Evolutionary conservation across 2,888 invertebrate genomes (phyloP).

Genomic region (Trachelus stipa): DNA sequence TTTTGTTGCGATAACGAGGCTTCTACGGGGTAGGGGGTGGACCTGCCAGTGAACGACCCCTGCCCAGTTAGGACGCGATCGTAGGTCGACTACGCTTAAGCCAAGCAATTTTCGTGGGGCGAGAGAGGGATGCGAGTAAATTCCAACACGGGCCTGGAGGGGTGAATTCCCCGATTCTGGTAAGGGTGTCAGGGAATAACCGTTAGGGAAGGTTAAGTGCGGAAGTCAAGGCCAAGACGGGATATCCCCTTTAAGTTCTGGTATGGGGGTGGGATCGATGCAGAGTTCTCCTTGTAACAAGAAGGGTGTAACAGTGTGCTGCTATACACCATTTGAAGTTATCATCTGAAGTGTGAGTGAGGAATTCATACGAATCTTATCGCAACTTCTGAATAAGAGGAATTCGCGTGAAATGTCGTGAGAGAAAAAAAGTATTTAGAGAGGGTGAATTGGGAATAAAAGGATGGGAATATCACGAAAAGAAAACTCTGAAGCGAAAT

Average conservation of each 20-base stretch:
- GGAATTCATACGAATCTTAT: background rate
- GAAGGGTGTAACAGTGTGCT: background rate
- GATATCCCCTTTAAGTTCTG: constrained; percentile 2
- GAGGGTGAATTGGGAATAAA: too few species aligned
- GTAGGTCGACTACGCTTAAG: background rate
- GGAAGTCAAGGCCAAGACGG: background rate
- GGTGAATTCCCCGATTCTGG: background rate
- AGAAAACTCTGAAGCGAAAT: too few species aligned
- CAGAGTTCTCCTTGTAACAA: background rate
- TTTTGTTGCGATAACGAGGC: background rate
- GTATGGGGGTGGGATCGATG: background rate
- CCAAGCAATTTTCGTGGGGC: background rate
- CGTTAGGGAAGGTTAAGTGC: background rate
- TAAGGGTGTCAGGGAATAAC: background rate
- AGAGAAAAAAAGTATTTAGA: too few species aligned
- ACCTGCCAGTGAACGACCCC: background rate
- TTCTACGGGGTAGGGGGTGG: background rate
- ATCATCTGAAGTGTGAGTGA: background rate
- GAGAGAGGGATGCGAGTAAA: background rate
- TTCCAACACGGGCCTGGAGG: background rate
- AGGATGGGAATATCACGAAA: too few species aligned
- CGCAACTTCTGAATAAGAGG: background rate
- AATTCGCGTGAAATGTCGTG: background rate
- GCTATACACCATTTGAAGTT: background rate
- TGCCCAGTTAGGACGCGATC: background rate